Evolutionary conservation across 2,797 vertebrate species (phyloP).

Genomic region (Zalophus californianus): DNA sequence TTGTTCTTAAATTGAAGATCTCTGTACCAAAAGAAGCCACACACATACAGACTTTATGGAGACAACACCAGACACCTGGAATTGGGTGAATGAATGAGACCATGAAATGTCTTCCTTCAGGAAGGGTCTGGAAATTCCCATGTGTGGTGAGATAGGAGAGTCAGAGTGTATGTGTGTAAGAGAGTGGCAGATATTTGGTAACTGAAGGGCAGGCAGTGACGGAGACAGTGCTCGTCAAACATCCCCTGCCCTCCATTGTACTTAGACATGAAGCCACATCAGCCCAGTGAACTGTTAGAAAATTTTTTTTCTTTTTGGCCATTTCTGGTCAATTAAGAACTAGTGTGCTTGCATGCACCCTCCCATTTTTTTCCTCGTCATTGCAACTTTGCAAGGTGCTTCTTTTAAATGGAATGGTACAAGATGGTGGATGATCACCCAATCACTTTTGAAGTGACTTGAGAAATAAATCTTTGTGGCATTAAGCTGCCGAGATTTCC

Average conservation of each 20-base stretch:
- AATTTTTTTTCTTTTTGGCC: neutral
- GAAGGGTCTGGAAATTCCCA: accelerated
- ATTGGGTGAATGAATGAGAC: neutral
- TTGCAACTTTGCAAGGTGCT: neutral
- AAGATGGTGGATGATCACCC: neutral
- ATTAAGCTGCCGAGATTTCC: neutral
- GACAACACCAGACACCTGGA: accelerated
- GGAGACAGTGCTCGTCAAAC: neutral
- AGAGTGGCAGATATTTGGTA: neutral
- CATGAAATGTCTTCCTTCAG: neutral
- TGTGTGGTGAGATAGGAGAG: neutral
- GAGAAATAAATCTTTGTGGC: neutral
- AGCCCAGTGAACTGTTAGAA: accelerated
- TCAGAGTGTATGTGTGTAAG: accelerated
- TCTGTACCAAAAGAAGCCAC: neutral
- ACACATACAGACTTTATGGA: neutral
- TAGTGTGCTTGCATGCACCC: accelerated
- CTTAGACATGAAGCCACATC: neutral
- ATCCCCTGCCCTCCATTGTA: neutral
- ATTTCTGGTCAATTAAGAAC: neutral
- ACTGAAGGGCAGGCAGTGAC: neutral
- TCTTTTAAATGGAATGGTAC: neutral
- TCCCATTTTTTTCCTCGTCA: neutral
- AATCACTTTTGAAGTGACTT: neutral
- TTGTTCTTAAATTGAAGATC: neutral